Conservation (phyloP, 1,140 invertebrate genomes). For the Philotrypesis tridentata region DNA sequence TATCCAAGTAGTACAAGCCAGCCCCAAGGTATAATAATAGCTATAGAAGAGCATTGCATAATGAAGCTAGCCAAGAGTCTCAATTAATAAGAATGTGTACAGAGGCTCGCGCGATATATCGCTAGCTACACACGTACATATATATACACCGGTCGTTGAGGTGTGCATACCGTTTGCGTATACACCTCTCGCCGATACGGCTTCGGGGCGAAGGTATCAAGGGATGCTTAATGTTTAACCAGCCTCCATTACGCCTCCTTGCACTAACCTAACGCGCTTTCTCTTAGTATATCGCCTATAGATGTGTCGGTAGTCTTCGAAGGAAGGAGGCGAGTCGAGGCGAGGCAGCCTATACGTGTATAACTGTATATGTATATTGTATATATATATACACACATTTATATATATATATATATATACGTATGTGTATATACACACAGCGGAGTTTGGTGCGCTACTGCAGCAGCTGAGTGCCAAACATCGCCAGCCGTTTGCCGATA, state of each 20-base stretch:
- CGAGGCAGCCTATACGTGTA: too few species aligned
- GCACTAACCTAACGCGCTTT: conserved; percentile 33
- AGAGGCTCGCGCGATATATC: conserved; percentile 61
- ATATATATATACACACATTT: too few species aligned
- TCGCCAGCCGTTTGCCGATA: background rate
- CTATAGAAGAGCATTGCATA: conserved; percentile 59
- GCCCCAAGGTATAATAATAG: background rate
- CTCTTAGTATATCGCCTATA: background rate
- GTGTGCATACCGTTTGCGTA: conserved; percentile 42
- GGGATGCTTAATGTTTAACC: conserved; percentile 72
- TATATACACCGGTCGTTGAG: conserved; percentile 56
- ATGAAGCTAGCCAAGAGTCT: conserved; percentile 63
- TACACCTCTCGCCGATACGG: conserved; percentile 58
- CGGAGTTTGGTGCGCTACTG: too few species aligned
- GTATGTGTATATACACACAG: too few species aligned
- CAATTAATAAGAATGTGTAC: conserved; percentile 72
- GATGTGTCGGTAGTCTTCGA: background rate
- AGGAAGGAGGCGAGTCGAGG: background rate
- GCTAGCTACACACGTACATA: too few species aligned
- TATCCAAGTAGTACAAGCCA: background rate
- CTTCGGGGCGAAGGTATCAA: conserved; percentile 61
- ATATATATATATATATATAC: too few species aligned
- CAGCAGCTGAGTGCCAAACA: background rate
- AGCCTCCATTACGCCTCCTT: conserved; percentile 69
- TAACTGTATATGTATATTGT: too few species aligned